Evolutionary conservation across 1,140 invertebrate species (phyloP).

Genomic region (Tetramorium parvispinum): DNA sequence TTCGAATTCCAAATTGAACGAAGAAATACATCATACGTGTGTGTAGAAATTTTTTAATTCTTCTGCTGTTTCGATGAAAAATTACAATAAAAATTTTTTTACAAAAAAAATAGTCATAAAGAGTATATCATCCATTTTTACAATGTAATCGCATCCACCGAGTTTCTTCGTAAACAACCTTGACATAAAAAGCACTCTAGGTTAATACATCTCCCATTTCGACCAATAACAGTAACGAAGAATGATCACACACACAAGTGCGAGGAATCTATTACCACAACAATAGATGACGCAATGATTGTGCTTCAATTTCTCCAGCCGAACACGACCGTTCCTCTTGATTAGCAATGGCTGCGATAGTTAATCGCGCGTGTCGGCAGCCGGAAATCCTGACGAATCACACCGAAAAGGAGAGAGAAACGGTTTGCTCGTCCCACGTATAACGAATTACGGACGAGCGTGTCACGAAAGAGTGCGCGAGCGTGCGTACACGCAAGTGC

Average conservation of each 20-base stretch:
- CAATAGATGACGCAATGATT: constrained; percentile 19
- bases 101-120: not conserved
- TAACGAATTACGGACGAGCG: constrained; percentile 46
- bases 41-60: not conserved
- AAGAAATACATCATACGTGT: not conserved
- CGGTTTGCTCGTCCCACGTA: constrained; percentile 59
- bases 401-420: constrained; percentile 26
- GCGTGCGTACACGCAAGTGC: constrained; percentile 56
- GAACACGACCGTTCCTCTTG: not conserved
- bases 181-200: constrained; percentile 11
- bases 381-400: constrained; percentile 68
- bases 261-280: constrained; percentile 29
- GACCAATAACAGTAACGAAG: constrained; percentile 21
- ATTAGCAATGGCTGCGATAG: constrained; percentile 23
- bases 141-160: not conserved
- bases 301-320: constrained; percentile 7
- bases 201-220: constrained; percentile 34
- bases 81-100: not conserved
- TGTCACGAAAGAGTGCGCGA: constrained; percentile 25
- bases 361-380: constrained; percentile 41
- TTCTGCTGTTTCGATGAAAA: not conserved
- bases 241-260: not conserved
- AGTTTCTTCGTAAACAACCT: constrained; percentile 7
- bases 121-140: not conserved
- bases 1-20: not conserved